Evolutionary conservation across 23 tunicate genomes (phyloP), one percentile per base, ranked within the genome.

Genomic region (Corella eumyota): DNA sequence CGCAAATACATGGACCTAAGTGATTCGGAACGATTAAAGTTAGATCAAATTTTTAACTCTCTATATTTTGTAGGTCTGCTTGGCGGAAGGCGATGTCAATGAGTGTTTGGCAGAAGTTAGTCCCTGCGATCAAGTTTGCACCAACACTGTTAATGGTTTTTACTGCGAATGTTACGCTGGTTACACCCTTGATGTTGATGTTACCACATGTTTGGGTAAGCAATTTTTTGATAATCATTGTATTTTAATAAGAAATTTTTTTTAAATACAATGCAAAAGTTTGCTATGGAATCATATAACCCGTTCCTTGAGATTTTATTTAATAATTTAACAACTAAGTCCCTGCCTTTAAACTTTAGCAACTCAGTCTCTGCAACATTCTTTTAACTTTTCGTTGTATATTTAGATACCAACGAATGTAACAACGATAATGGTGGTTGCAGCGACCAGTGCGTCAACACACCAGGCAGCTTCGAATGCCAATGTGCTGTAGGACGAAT

Each of bases 401-500:
- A n/a, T n/a, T n/a, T 22, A 80, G 98, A 92, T 38, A 46, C 71
- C 56, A 47, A 92, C 47, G 98, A 92, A 58, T 92, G 98, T 47
- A 37, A 40, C 0, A 50, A 20, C n/a, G 67, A 46, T 19, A 73
- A 70, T 50, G 92, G 91, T 23, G 98, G 91, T 0, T 81, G 86
- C 75, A 34, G 57, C 37, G 75, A 71, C 7, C 35, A 54, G 2
- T 92, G 98, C 60, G 56, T 30, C 63, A 92, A 92, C 76, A 56
- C 75, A 3, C 66, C 49, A n/a, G 98, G 98, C 38, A 49, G 68
- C 25, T 92, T 31, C 68, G n/a, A 27, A 30, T 92, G 98, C 45
- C 30, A 74, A 30, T 90, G 98, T 59, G 61, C 76, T 7, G 66
- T 64, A 6, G 98, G 98, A 56, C 31, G 49, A 6, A 36, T 64